Evolutionary conservation across 1,140 invertebrate species (phyloP).

Genomic region (Sitobion miscanthi): DNA sequence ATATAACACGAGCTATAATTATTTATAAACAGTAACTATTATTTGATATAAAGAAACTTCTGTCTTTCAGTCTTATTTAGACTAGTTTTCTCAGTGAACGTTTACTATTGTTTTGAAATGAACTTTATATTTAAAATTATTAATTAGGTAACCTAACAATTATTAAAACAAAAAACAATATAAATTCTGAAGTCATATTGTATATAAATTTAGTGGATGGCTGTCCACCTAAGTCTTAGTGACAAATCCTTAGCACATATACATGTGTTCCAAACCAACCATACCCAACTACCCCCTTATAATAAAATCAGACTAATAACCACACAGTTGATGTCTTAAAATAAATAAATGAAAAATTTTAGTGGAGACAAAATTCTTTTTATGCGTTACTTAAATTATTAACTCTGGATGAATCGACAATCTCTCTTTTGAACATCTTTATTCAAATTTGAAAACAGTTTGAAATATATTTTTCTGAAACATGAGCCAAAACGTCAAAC

Average conservation of each 20-base stretch:
- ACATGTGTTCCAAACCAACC: no score
- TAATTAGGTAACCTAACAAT: not conserved
- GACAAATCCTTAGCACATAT: no score
- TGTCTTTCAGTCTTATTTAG: no score
- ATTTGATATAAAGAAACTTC: no score
- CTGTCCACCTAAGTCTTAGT: no score
- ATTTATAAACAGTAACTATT: no score
- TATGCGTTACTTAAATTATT: not conserved
- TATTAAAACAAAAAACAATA: not conserved
- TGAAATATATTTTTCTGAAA: slow-evolving; percentile 22
- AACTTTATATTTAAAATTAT: not conserved
- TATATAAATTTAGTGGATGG: not conserved
- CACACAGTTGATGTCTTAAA: no score
- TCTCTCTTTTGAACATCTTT: not conserved
- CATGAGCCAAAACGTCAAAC: not conserved
- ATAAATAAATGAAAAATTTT: not conserved
- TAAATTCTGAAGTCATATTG: not conserved
- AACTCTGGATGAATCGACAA: not conserved
- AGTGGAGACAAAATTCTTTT: not conserved
- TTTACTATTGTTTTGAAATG: not conserved
- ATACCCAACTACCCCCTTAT: no score
- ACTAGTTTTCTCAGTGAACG: not conserved
- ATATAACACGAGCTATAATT: no score
- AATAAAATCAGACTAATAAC: no score
- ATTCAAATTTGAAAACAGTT: not conserved